Base-by-base conservation (phyloP, 2,888 invertebrate genomes). In the Acanthacorydalis orientalis region DNA sequence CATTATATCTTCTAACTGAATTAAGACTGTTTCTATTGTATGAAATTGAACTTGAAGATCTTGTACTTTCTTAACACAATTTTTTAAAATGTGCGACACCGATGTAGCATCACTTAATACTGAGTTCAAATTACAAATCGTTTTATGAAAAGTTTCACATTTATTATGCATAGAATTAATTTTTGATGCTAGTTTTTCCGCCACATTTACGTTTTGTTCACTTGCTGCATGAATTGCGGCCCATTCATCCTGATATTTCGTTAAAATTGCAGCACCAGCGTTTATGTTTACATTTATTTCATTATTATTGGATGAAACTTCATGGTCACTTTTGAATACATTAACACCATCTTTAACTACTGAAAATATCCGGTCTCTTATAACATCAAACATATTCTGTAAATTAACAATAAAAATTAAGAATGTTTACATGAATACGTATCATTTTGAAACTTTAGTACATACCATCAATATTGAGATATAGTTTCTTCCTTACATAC, bases 181-280 rank as follows among this genome's bases (percentile, higher is more conserved):
- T 48, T 64, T 59, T 40, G 60, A 56, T 44, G 75, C 75, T 4
- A 72, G 66, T 49, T 68, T 62, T 6, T 74, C 74, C 1, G 77
- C 79, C 43, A 68, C 68, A 56, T 66, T 73, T 8, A 83, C 81
- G 59, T 82, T 85, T 45, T 68, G 69, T 55, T 83, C 83, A 1
- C 81, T 78, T 49, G 76, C 69, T 52, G 73, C 70, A 53, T 84
- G 84, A 42, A 84, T 60, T 54, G 78, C 75, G 14, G 72, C 75
- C 85, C 85, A 86, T 51, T 80, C 69, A 43, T 75, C 67, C 60
- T 84, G 82, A 62, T 79, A 84, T 61, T 79, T 77, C 51, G 76
- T 74, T 43, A 85, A 62, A 51, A 84, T 64, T 51, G 76, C 77
- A 33, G 77, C 77, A 6, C 84, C 85, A 53, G 80, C 81, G 57